Evolutionary conservation across 1,140 invertebrate genomes (phyloP).

Genomic region (Drosophila ficusphila): DNA sequence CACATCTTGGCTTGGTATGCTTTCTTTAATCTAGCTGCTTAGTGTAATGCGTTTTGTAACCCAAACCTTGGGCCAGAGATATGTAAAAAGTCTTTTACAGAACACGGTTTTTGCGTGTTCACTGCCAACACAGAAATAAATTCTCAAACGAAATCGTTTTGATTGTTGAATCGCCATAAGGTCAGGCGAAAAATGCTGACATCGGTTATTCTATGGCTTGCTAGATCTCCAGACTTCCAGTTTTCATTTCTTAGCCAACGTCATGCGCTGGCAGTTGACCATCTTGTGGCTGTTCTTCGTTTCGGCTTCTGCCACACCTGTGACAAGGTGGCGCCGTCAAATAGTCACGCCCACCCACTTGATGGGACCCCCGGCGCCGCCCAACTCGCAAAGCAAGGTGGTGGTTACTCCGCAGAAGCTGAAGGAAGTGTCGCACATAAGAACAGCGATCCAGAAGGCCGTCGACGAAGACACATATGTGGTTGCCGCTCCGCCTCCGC

Average conservation of each 20-base stretch:
- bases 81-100: constrained; percentile 17
- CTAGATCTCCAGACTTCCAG: neutral
- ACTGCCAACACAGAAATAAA: constrained; percentile 29
- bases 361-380: constrained; percentile 5
- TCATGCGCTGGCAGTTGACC: constrained; percentile 17
- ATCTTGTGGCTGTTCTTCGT: constrained; percentile 8
- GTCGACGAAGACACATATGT: constrained; percentile 52
- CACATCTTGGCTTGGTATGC: neutral
- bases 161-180: neutral
- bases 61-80: neutral
- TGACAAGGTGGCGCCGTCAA: constrained; percentile 37
- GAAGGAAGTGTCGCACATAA: constrained; percentile 29
- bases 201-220: neutral
- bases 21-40: neutral
- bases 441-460: constrained; percentile 57
- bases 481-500: constrained; percentile 39
- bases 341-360: constrained; percentile 62
- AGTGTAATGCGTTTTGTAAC: neutral
- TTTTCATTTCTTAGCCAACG: neutral
- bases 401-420: constrained; percentile 57
- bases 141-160: neutral
- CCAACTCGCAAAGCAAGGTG: constrained; percentile 16
- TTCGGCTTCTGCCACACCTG: neutral
- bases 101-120: constrained; percentile 30
- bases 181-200: constrained; percentile 12